Evolutionary conservation across 2,113 vertebrate species (phyloP).

Genomic region (Lepisosteus osseus): DNA sequence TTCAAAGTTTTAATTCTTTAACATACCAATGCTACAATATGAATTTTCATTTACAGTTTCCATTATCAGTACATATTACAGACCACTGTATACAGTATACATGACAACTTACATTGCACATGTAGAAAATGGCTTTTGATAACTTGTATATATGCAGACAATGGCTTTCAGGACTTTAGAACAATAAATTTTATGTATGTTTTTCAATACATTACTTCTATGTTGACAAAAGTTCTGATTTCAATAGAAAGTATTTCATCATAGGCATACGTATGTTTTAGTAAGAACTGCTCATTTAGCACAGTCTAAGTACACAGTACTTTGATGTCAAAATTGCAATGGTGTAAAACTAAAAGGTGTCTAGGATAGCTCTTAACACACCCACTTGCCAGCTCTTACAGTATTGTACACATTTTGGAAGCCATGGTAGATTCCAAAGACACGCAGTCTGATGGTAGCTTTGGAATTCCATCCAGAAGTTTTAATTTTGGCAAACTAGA

Average conservation of each 20-base stretch:
- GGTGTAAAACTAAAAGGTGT: background rate
- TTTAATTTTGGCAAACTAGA: conserved; percentile 91
- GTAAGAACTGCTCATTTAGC: background rate
- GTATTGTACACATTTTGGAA: conserved; percentile 75
- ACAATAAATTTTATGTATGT: no score
- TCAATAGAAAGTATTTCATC: no score
- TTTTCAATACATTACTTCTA: no score
- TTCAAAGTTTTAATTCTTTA: no score
- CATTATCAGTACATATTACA: no score
- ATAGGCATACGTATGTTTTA: no score
- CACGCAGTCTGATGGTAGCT: conserved; percentile 79
- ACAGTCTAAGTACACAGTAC: background rate
- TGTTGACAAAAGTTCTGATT: no score
- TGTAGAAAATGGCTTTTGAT: conserved; percentile 8
- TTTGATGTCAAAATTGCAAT: conserved; percentile 1
- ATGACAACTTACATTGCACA: background rate
- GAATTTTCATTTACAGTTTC: no score
- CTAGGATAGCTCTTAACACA: conserved; percentile 9
- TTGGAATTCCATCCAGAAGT: conserved; percentile 83
- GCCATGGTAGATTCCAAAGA: conserved; percentile 49
- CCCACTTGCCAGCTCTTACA: conserved; percentile 51
- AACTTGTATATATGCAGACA: no score
- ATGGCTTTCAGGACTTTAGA: no score
- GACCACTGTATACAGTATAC: background rate
- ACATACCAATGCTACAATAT: no score